phyloP scores from a whole-genome alignment of 2,113 vertebrate species.

The Cebidichthys violaceus region DNA sequence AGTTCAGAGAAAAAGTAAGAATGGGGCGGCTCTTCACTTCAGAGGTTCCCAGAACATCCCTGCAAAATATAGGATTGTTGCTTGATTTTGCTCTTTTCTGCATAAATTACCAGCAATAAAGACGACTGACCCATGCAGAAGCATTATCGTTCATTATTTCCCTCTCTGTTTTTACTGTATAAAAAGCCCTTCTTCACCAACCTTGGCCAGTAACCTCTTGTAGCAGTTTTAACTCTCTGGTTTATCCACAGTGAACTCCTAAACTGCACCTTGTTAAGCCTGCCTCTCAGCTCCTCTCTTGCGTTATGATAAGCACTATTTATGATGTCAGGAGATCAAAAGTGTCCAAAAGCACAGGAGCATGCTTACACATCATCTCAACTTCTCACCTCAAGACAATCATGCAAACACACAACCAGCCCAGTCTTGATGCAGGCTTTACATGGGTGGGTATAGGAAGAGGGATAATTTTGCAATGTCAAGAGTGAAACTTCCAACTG shows the following conservation, averaged over 20 bases:
- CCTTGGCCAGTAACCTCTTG: neutral
- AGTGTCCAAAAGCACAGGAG: constrained; percentile 50
- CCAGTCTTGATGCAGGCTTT: constrained; percentile 9
- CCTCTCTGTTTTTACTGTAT: neutral
- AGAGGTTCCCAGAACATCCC: neutral
- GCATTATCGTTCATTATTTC: neutral
- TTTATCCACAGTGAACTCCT: constrained; percentile 63
- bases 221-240: constrained; percentile 18
- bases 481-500: constrained; percentile 50
- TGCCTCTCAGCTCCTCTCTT: constrained; percentile 35
- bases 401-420: neutral
- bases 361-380: constrained; percentile 59
- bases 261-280: constrained; percentile 48
- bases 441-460: neutral
- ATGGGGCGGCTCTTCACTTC: neutral
- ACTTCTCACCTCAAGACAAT: constrained; percentile 44
- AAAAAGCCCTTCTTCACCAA: neutral
- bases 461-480: constrained; percentile 34
- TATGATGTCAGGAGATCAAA: constrained; percentile 63
- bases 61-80: neutral
- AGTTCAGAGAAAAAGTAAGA: constrained; percentile 4
- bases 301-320: constrained; percentile 66
- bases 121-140: neutral
- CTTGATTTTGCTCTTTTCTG: neutral
- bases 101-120: neutral